Evolutionary conservation across 2,797 vertebrate species (phyloP), one percentile per base, ranked within the genome.

Genomic region (Megaceryle alcyon): DNA sequence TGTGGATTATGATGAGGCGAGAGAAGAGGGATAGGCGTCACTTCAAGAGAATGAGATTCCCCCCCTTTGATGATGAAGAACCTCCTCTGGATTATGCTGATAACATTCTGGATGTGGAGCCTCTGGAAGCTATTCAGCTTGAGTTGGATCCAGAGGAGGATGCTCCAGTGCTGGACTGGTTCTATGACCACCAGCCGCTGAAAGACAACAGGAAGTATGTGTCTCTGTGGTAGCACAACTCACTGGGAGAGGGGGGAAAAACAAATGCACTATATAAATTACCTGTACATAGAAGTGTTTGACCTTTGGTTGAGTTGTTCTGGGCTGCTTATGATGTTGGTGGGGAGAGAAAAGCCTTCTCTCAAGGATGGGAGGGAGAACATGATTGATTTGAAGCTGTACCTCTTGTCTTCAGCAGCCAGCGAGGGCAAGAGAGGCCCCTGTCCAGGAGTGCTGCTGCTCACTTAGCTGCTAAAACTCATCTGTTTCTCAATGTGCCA

Each of bases 1-100:
- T 99, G 99, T 99, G 99, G 99, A 99, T 99, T 95, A 99, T 99
- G 99, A 99, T 99, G 99, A 98, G 99, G 86, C 98, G 99, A 88
- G 99, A 99, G 96, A 99, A 99, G 91, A 98, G 99, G 68, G 99
- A 99, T 78, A 98, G 99, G 20, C 98, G 99, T 14, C 99, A 99
- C 97, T 99, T 99, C 97, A 99, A 99, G 96, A 98, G 99, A 73
- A 99, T 99, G 99, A 98, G 99, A 1, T 99, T 99, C 83, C 99
- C 99, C 2, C 99, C 99, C 0, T 99, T 99, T 82, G 99, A 99
- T 86, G 99, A 99, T 33, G 99, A 99, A 77, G 99, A 99, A 82
- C 99, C 99, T 0, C 99, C 99, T 5, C 96, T 99, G 86, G 99
- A 99, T 98, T 99, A 99, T 26, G 99, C 99, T 20, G 99, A 99